Evolutionary conservation across 2,797 vertebrate genomes (phyloP), one percentile per base, ranked within the genome.

Genomic region (Rhynchonycteris naso): DNA sequence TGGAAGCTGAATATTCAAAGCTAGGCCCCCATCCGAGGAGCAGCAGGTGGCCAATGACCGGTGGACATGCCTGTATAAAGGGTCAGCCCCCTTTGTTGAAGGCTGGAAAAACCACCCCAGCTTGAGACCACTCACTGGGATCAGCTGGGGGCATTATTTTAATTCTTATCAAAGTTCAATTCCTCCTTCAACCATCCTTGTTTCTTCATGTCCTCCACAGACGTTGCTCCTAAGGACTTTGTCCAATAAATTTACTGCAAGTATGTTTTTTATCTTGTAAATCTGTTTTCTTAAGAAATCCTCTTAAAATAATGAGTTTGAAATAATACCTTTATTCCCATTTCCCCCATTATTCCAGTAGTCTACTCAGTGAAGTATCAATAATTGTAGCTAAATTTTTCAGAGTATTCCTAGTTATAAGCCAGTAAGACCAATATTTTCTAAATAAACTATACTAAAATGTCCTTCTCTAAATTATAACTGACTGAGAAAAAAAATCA

Each of bases 401-500:
- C 26, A 89, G 61, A 96, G 50, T 85, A 96, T 86, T 96, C 14
- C 2, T 83, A 94, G 58, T 28, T 86, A 2, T 28, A 76, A 76
- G 7, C 15, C 22, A 90, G 69, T 68, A 86, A 38, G 21, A 35
- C 38, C 92, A 91, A 82, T 66, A 80, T 19, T 90, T 96, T 90
- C 81, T 82, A 96, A 88, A 90, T 63, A 68, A 50, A 96, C 96
- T 76, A 43, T 71, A 91, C 30, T 92, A 59, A 96, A 97, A 95
- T 65, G 8, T 19, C 38, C 75, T 93, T 65, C 88, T 95, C 78
- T 93, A 97, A 91, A 97, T 97, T 92, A 96, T 92, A 93, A 92
- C 28, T 88, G 85, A 93, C 66, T 76, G 71, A 84, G 93, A 81
- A 91, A 96, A 96, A 96, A 95, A 96, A 96, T 95, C 96, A 88